Conservation (phyloP, 2,888 invertebrate genomes). For the Monochamus alternatus region DNA sequence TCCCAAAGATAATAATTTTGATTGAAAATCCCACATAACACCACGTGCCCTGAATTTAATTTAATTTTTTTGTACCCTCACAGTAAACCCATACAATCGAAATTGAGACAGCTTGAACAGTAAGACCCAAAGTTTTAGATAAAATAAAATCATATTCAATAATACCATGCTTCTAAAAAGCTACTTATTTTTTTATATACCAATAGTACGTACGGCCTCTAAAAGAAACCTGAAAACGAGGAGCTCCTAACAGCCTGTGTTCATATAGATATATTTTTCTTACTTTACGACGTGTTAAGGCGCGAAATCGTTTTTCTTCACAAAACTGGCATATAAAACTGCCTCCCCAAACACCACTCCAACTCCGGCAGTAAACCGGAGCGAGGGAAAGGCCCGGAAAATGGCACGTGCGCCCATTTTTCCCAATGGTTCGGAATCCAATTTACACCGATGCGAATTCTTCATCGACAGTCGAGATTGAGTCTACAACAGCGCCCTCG, state of each 20-base stretch:
- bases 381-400: slow-evolving; percentile 47
- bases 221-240: neutral
- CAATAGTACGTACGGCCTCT: too few species aligned
- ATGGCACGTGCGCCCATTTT: slow-evolving; percentile 56
- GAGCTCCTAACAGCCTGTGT: neutral
- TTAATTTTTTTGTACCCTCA: too few species aligned
- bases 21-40: too few species aligned
- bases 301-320: slow-evolving; percentile 45
- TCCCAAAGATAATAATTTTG: too few species aligned
- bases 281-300: slow-evolving; percentile 47
- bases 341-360: slow-evolving; percentile 57
- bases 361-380: slow-evolving; percentile 55
- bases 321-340: slow-evolving; percentile 53
- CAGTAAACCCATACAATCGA: too few species aligned
- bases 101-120: too few species aligned
- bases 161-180: too few species aligned
- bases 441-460: slow-evolving; percentile 55
- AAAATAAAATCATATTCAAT: too few species aligned
- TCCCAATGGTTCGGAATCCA: slow-evolving; percentile 56
- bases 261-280: slow-evolving; percentile 31
- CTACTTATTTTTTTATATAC: too few species aligned
- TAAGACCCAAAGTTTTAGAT: too few species aligned
- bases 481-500: slow-evolving; percentile 38
- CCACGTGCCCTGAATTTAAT: too few species aligned
- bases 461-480: slow-evolving; percentile 53